Conservation (phyloP, 2,797 vertebrate genomes). For the Spheniscus humboldti region DNA sequence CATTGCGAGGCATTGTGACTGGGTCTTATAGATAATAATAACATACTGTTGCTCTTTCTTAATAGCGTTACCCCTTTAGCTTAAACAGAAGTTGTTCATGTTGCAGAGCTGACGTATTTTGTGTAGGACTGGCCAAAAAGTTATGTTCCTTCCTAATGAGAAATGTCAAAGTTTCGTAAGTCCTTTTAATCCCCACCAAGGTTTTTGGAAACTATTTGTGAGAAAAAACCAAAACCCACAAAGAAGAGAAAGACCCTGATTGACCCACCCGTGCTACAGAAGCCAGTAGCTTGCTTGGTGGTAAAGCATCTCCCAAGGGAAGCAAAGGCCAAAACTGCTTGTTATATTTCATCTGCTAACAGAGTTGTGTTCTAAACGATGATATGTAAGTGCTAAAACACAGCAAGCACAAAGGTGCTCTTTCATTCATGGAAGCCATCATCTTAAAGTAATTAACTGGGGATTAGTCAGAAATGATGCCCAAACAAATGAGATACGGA, state of each 20-base stretch:
- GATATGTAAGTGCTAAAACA: not conserved
- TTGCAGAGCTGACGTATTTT: not conserved
- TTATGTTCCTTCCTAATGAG: not conserved
- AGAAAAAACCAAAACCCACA: not conserved
- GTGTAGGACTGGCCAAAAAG: not conserved
- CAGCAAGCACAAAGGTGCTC: constrained; percentile 28
- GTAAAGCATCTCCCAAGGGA: not conserved
- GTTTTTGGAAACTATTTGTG: not conserved
- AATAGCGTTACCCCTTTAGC: not conserved
- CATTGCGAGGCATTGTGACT: fast-evolving
- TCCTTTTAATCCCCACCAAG: not conserved
- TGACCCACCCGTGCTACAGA: not conserved
- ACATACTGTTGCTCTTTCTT: not conserved
- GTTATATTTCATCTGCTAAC: not conserved
- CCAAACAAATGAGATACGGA: constrained; percentile 32
- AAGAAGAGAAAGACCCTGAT: not conserved
- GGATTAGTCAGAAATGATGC: constrained; percentile 48
- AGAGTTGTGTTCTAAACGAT: not conserved
- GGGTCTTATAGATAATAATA: not conserved
- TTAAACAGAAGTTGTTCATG: not conserved
- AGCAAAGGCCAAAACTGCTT: not conserved
- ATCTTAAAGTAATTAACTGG: constrained; percentile 34
- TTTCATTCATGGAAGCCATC: constrained; percentile 19
- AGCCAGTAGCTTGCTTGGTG: not conserved
- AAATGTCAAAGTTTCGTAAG: not conserved